A percentile compares a stretch with the other conserved stretches of the same genome.
phyloP scores from a whole-genome alignment of 2,113 vertebrate genomes.

The Cettia cetti region DNA sequence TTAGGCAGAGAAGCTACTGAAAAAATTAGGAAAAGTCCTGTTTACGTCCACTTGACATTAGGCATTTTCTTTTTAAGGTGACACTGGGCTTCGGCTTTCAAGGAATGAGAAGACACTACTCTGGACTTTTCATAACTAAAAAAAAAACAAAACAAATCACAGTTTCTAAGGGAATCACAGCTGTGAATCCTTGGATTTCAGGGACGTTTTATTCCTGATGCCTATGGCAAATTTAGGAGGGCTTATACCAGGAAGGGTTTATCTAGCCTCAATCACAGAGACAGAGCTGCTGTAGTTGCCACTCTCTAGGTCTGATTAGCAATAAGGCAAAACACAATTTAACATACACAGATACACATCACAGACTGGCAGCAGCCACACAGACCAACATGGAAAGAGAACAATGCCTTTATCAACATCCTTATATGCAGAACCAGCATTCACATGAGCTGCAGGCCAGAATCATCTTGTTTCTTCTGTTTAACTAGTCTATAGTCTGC shows the following conservation, averaged over 20 bases:
- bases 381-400: background rate
- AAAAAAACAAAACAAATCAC: background rate
- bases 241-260: background rate
- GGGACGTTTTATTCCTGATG: background rate
- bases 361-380: background rate
- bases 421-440: background rate
- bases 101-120: background rate
- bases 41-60: background rate
- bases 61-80: background rate
- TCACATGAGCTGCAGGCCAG: background rate
- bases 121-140: background rate
- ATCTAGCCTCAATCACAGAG: background rate
- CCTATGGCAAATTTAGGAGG: background rate
- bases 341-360: background rate
- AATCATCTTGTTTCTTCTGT: background rate
- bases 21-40: background rate
- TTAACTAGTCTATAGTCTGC: background rate
- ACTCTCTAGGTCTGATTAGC: background rate
- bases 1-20: background rate
- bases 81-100: background rate
- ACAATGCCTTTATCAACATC: background rate
- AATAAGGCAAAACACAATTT: background rate
- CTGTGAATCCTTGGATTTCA: background rate
- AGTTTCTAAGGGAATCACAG: background rate
- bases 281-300: accelerated